A percentile compares a stretch with the other conserved stretches of the same genome.
phyloP scores from a whole-genome alignment of 2,113 vertebrate species.

The Anhinga anhinga region DNA sequence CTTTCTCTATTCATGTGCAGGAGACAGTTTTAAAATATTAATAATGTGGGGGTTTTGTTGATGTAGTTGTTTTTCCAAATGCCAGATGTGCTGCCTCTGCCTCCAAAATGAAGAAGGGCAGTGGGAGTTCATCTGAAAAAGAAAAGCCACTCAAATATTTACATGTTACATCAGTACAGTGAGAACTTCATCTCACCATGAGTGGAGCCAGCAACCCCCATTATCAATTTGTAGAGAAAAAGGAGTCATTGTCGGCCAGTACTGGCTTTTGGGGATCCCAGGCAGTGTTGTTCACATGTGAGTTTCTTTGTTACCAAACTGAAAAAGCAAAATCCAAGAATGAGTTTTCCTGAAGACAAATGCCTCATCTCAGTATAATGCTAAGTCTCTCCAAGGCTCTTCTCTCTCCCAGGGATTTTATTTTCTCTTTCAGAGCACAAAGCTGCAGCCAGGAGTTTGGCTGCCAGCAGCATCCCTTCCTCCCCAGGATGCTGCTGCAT shows the following conservation, averaged over 20 bases:
- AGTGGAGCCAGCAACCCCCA: not conserved
- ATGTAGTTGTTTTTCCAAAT: slow-evolving; percentile 3
- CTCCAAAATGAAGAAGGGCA: slow-evolving; percentile 37
- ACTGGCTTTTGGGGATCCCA: not conserved
- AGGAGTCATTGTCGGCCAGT: not conserved
- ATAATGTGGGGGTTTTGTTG: not conserved
- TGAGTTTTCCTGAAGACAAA: slow-evolving; percentile 27
- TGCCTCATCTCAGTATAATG: not conserved
- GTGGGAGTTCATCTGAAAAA: slow-evolving; percentile 50
- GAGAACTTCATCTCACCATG: slow-evolving; percentile 48
- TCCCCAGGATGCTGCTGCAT: not conserved
- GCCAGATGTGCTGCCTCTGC: slow-evolving; percentile 42
- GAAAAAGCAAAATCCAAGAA: slow-evolving; percentile 32
- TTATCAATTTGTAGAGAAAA: not conserved
- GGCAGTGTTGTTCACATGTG: not conserved
- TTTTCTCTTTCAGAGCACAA: not conserved
- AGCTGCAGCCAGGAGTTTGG: not conserved
- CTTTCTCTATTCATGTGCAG: slow-evolving; percentile 16
- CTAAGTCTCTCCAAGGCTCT: slow-evolving; percentile 15
- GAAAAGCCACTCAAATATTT: slow-evolving; percentile 69
- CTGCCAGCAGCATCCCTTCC: not conserved
- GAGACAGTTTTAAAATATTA: slow-evolving; percentile 65
- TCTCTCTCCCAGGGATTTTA: not conserved
- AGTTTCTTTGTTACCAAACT: slow-evolving; percentile 12
- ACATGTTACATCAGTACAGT: slow-evolving; percentile 44